Evolutionary conservation across 2,888 invertebrate genomes (phyloP).

Genomic region (Nemotelus pantherinus): DNA sequence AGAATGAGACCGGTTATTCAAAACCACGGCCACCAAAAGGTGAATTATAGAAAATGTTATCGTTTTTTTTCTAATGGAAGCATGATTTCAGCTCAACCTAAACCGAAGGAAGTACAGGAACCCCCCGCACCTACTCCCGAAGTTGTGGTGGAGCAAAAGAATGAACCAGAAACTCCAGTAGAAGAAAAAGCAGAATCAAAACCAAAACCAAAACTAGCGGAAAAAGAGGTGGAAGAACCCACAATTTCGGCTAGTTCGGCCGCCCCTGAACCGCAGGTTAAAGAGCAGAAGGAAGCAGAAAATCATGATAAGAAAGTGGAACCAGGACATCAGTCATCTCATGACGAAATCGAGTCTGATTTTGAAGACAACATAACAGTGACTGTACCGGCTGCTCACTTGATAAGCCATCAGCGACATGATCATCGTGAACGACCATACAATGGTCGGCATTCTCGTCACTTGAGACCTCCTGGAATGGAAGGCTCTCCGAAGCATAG

Average conservation of each 20-base stretch:
- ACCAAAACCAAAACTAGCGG: conserved; percentile 6
- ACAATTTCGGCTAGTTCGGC: conserved; percentile 3
- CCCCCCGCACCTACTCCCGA: not conserved
- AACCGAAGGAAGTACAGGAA: conserved; percentile 27
- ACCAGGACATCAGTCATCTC: conserved; percentile 50
- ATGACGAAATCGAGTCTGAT: conserved; percentile 66
- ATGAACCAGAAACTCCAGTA: not conserved
- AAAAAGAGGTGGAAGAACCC: not conserved
- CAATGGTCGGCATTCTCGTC: conserved; percentile 53
- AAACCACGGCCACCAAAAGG: conserved; percentile 60
- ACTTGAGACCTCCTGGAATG: conserved; percentile 65
- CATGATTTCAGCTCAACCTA: conserved; percentile 38
- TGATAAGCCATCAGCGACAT: conserved; percentile 53
- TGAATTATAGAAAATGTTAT: not conserved
- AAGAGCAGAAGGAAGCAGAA: conserved; percentile 10
- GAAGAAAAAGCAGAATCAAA: conserved; percentile 32
- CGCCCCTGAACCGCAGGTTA: not conserved
- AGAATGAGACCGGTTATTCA: conserved; percentile 90
- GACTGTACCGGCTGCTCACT: conserved; percentile 66
- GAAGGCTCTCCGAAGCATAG: conserved; percentile 59
- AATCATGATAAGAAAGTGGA: conserved; percentile 39
- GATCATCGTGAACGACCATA: conserved; percentile 52
- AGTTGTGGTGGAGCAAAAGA: not conserved
- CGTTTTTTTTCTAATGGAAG: not conserved
- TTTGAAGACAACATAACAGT: conserved; percentile 71